Evolutionary conservation across 2,113 vertebrate genomes (phyloP), one percentile per base, ranked within the genome.

Genomic region (Muntiacus muntjak): DNA sequence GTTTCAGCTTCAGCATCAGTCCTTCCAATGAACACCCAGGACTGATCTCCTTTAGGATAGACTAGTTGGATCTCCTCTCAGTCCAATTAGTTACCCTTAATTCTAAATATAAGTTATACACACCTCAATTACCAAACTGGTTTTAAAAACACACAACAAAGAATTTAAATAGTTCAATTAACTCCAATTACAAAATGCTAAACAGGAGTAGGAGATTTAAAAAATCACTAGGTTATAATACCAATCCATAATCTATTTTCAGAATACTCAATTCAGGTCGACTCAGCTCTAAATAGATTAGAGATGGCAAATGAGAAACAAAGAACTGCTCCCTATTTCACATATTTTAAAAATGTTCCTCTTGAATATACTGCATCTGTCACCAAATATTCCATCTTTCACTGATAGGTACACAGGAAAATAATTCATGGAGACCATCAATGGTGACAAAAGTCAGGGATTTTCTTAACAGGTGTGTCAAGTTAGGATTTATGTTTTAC

Each of bases 301-400:
- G 47, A 96, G 90, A 89, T 54, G 67, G 71, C 50, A 95, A 86
- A 60, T 60, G 54, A 89, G 57, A 95, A 96, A 47, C 47, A 60
- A 97, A 91, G 57, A 64, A 40, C 86, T 43, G 50, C 19, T 94
- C 60, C 26, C 13, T 57, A 52, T 47, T 92, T 95, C 87, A 95
- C 25, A 43, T 52, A 83, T 60, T 92, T 96, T 23, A 3, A 52
- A 96, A 92, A 95, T 54, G 15, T 78, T 87, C 40, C 62, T 92
- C 94, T 64, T 79, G 57, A 96, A 93, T 88, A 94, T 89, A 87
- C 13, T 84, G 1, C 50, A 79, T 58, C 33, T 91, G 28, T 67
- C 87, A 92, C 26, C 67, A 96, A 45, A 94, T 45, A 97, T n/a
- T 96, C 94, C 57, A 94, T 87, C 94, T 94, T 87, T 89, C 40